A percentile compares a stretch with the other conserved stretches of the same genome.
Evolutionary conservation across 2,113 vertebrate species (phyloP).

Genomic region (Crocuta crocuta): DNA sequence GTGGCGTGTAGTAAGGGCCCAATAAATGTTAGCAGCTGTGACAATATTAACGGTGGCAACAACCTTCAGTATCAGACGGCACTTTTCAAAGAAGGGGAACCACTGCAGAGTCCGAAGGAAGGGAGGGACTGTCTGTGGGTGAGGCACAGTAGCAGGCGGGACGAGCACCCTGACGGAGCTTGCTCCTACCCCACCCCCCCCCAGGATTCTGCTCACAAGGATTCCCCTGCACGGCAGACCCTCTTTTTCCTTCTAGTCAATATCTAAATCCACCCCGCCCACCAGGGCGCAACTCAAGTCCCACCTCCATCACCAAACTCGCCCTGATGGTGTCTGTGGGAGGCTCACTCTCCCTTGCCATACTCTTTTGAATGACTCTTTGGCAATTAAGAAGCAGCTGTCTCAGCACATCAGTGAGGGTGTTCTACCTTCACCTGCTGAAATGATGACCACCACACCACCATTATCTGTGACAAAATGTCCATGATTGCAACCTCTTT

Average conservation of each 20-base stretch:
- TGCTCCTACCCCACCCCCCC: too few species aligned
- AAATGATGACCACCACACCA: neutral
- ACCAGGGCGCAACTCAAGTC: neutral
- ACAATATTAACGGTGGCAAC: neutral
- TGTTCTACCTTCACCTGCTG: too few species aligned
- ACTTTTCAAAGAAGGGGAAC: neutral
- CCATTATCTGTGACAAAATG: neutral
- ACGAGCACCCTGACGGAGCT: fast-evolving
- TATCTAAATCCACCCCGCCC: neutral
- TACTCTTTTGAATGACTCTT: neutral
- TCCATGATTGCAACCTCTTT: neutral
- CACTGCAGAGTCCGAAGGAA: neutral
- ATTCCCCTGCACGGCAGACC: neutral
- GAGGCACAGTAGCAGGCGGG: neutral
- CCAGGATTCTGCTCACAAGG: fast-evolving
- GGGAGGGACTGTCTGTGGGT: neutral
- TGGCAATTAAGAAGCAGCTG: neutral
- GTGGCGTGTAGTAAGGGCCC: neutral
- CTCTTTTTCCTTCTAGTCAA: neutral
- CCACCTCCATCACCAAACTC: neutral
- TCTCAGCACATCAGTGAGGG: neutral
- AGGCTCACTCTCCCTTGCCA: neutral
- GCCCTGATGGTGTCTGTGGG: neutral
- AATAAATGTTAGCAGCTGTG: neutral
- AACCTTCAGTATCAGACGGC: neutral